Base-by-base conservation (phyloP, 2,113 vertebrate species). In the Terrapene triunguis region DNA sequence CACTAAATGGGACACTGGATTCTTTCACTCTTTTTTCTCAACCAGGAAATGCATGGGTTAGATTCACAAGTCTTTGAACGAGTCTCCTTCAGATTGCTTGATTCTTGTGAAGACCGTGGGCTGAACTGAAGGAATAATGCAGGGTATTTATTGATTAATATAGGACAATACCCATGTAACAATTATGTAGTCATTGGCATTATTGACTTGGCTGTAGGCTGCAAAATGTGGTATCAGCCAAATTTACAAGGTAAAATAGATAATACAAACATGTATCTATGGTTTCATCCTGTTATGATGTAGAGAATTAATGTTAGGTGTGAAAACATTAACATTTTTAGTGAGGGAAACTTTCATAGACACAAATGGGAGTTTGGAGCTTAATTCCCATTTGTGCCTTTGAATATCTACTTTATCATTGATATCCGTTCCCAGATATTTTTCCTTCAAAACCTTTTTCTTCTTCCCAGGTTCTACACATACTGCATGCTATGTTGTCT, bases 121-220 rank as follows among this genome's bases (percentile, higher is more conserved):
- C 59, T 62, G 29, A 62, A 62, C 13, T 62, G 59, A 62, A 62
- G 29, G 59, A 62, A 32, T 62, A 62, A 62, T 32, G 8, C 19
- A 92, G 92, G 82, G 44, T 6, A 59, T 87, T 83, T 54, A 87
- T 1, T 83, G 80, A 92, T 76, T 84, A 35, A 53, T 53, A 53
- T 53, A 53, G 51, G 51, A 53, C 6, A 54, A 24, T 57, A 42
- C 29, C 21, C 27, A 6, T 51, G 16, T 6, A 32, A 35, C 22
- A 89, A 88, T 0, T 8, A 32, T 3, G 38, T 11, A 89, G 79
- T 48, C 6, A 44, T 0, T 81, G 8, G 10, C 8, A 89, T 72
- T 69, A 55, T 55, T 21, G 79, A 69, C 89, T 44, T 82, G 11
- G 16, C 57, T 19, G n/a, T 3, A 62, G 35, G 9, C 79, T 84